Percentiles rank a stretch among this genome's conserved stretches.
phyloP scores from a whole-genome alignment of 2,113 vertebrate genomes.

The Oncorhynchus clarkii region DNA sequence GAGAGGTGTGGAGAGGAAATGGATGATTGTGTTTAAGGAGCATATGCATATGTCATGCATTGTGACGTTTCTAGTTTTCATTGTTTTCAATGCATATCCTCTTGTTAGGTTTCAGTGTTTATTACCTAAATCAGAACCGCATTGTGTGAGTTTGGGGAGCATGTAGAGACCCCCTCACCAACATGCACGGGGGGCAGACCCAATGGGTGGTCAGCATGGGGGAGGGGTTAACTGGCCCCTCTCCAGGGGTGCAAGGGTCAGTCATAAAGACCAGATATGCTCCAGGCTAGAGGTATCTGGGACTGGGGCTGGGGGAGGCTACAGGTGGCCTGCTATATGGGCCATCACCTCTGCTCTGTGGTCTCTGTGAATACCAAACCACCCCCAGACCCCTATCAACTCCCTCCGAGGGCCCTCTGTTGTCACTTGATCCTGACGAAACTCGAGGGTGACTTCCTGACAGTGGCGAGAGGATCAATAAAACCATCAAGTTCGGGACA shows the following conservation, averaged over 20 bases:
- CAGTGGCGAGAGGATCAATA: too few relatives aligned
- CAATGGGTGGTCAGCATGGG: slow-evolving; percentile 53
- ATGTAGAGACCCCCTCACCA: slow-evolving; percentile 21
- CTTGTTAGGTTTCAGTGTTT: background rate
- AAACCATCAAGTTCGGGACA: too few relatives aligned
- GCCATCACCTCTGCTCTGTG: background rate
- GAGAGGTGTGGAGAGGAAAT: slow-evolving; percentile 6
- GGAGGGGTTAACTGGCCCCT: slow-evolving; percentile 41
- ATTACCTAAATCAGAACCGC: background rate
- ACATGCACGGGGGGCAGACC: slow-evolving; percentile 45
- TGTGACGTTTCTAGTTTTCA: background rate
- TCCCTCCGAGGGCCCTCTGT: too few relatives aligned
- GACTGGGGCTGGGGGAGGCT: background rate
- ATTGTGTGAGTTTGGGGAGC: background rate
- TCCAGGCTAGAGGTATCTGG: slow-evolving; percentile 21
- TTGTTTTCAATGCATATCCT: background rate
- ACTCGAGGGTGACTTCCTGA: too few relatives aligned
- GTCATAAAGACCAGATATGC: slow-evolving; percentile 54
- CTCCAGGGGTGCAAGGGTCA: slow-evolving; percentile 37
- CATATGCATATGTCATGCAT: background rate
- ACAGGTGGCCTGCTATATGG: background rate
- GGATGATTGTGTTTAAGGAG: background rate
- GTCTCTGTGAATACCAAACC: slow-evolving; percentile 3
- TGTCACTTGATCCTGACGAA: too few relatives aligned
- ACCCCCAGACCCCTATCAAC: background rate